A percentile compares a stretch with the other conserved stretches of the same genome.
These are phyloP conservation scores for Ibidorhyncha struthersii DNA, from an alignment of 2,113 vertebrate genomes.

Conservation along the genomic window DNA sequence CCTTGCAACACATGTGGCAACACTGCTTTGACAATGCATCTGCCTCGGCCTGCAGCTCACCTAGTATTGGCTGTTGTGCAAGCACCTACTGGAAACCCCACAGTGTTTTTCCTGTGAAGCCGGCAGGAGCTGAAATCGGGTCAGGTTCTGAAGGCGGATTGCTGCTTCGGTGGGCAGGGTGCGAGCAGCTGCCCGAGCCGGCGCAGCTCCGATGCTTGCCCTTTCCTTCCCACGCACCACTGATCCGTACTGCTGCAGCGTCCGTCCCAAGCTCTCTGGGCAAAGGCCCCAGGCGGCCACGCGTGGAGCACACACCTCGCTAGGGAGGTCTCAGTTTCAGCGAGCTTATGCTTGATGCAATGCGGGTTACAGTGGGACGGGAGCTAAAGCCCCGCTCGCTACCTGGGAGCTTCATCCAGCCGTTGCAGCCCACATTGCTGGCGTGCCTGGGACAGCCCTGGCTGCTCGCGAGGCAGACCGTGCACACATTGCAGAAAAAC, in stretches of 20 bases:
- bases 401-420: neutral
- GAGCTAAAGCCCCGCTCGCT: neutral
- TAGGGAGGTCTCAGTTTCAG: neutral
- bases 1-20: neutral
- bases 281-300: neutral
- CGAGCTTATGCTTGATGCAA: neutral
- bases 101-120: neutral
- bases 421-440: neutral
- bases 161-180: neutral
- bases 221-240: neutral
- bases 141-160: neutral
- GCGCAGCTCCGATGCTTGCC: accelerated
- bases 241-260: too few relatives aligned
- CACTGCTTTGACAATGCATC: neutral
- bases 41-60: neutral
- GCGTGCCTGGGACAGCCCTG: neutral
- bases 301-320: neutral
- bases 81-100: neutral
- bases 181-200: neutral
- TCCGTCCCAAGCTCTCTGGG: neutral
- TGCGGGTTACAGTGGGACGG: neutral
- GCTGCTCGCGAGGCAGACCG: accelerated
- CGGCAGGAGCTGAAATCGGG: neutral
- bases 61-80: neutral
- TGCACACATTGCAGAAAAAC: neutral